These are phyloP conservation scores for Oenanthe oenanthe DNA, from an alignment of 2,113 vertebrate species.

Conservation along the genomic window DNA sequence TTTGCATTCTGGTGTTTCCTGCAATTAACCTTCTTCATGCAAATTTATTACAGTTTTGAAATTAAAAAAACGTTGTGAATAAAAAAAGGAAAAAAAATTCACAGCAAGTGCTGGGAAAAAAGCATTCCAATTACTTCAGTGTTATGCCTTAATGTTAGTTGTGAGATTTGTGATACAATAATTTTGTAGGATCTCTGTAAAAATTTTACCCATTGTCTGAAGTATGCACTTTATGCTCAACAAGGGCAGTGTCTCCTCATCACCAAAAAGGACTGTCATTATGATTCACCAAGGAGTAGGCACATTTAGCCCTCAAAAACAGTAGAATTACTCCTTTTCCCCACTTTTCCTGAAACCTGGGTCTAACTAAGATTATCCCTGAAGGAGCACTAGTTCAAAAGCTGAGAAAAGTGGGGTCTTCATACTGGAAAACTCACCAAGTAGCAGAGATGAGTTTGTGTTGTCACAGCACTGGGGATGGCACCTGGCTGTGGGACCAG, in stretches of 20 bases:
- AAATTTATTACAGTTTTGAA: conserved; percentile 32
- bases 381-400: background rate
- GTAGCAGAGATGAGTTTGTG: background rate
- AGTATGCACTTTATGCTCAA: background rate
- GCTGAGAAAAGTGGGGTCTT: background rate
- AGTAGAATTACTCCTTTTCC: background rate
- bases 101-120: background rate
- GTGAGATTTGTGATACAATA: background rate
- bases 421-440: background rate
- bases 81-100: background rate
- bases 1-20: background rate
- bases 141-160: background rate
- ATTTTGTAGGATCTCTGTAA: background rate
- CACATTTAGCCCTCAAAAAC: background rate
- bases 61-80: background rate
- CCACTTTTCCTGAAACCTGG: background rate
- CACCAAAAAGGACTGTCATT: background rate
- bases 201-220: background rate
- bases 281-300: background rate
- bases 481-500: background rate
- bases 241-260: background rate
- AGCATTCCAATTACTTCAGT: background rate
- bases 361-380: background rate
- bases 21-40: conserved; percentile 21
- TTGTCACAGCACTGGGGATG: background rate